phyloP scores from a whole-genome alignment of 2,113 vertebrate genomes.

The Centropristis striata region DNA sequence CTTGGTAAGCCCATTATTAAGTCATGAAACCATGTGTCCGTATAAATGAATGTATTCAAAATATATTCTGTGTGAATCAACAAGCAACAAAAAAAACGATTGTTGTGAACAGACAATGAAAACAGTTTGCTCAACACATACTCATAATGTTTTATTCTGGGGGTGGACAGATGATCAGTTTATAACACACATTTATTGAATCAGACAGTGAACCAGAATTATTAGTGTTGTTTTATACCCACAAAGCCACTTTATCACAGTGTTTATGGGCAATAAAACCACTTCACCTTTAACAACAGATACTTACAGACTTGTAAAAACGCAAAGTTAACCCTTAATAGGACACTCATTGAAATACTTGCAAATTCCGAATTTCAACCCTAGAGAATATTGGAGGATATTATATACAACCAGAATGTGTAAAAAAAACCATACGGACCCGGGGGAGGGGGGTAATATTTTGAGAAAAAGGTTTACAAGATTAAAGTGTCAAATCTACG shows the following conservation, averaged over 20 bases:
- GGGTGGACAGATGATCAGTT: neutral
- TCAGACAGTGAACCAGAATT: neutral
- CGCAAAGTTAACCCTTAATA: no score
- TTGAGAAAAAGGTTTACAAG: no score
- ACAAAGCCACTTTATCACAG: neutral
- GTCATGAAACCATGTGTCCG: neutral
- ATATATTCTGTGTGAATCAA: conserved; percentile 22
- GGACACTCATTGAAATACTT: no score
- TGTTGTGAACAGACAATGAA: conserved; percentile 16
- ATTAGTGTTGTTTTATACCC: neutral
- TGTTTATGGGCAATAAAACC: neutral
- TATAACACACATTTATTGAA: neutral
- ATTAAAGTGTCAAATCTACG: no score
- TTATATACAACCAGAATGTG: no score
- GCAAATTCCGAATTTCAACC: no score
- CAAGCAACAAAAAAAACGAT: conserved; percentile 1
- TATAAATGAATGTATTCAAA: neutral
- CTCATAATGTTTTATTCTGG: neutral
- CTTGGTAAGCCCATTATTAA: neutral
- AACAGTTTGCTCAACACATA: neutral
- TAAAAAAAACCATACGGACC: no score
- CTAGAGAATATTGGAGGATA: no score
- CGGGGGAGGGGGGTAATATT: no score
- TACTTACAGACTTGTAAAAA: no score
- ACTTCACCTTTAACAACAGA: neutral